These are phyloP conservation scores for Mesocentrotus franciscanus DNA, from an alignment of 53 echinoderm and acorn worm genomes.

Conservation along the genomic window DNA sequence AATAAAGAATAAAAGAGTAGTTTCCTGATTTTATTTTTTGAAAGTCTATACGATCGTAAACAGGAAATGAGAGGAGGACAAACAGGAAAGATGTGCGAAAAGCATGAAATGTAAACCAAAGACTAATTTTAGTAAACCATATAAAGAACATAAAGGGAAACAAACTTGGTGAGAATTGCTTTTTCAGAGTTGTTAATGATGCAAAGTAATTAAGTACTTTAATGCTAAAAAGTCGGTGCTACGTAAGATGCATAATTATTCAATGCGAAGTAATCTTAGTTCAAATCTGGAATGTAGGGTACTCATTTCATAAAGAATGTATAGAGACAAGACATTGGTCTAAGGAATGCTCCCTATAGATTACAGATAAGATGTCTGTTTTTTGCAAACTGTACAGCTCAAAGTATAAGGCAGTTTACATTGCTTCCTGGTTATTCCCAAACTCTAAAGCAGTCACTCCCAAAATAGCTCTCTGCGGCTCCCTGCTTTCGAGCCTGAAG, in stretches of 20 bases:
- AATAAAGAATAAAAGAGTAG: too few relatives aligned
- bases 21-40: too few relatives aligned
- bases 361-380: constrained; percentile 40
- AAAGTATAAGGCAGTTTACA: background rate
- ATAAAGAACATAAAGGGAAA: too few relatives aligned
- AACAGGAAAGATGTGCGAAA: too few relatives aligned
- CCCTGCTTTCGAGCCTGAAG: constrained; percentile 1
- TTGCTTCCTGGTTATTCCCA: constrained; percentile 31
- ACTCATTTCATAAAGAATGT: background rate
- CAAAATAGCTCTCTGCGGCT: constrained; percentile 25
- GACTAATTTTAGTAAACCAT: too few relatives aligned
- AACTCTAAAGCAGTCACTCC: background rate
- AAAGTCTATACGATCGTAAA: too few relatives aligned
- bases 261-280: background rate
- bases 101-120: too few relatives aligned
- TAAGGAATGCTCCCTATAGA: background rate
- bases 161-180: too few relatives aligned
- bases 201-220: background rate
- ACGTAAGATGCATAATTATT: background rate
- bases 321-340: background rate
- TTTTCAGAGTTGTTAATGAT: background rate
- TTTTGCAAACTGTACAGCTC: background rate
- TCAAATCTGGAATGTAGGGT: background rate
- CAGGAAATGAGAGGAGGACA: too few relatives aligned
- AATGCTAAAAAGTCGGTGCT: background rate